Conservation (phyloP, 2,888 invertebrate genomes). For the Smittia aterrima region DNA sequence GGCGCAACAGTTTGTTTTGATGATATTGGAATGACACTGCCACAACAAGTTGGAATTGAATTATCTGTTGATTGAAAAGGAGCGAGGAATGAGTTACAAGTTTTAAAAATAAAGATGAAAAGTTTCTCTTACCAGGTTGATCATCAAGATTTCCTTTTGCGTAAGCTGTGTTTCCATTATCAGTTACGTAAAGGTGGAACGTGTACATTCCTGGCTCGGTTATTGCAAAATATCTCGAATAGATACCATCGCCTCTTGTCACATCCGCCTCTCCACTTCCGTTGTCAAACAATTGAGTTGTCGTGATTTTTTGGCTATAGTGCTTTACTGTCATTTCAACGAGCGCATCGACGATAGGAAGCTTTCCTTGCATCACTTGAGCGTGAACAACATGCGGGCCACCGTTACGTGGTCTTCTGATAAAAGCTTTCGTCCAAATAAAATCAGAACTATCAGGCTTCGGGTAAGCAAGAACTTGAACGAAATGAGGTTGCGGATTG, state of each 20-base stretch:
- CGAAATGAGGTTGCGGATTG: slow-evolving; percentile 61
- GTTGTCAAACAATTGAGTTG: slow-evolving; percentile 58
- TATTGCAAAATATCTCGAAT: slow-evolving; percentile 59
- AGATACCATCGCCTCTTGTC: slow-evolving; percentile 63
- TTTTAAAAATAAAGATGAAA: slow-evolving; percentile 40
- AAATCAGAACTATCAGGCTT: slow-evolving; percentile 48
- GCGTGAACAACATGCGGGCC: slow-evolving; percentile 57
- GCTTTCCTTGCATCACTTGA: slow-evolving; percentile 58
- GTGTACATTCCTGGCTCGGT: slow-evolving; percentile 56
- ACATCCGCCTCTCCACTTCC: slow-evolving; percentile 66
- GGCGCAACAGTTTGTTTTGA: slow-evolving; percentile 56
- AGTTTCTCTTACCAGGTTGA: neutral
- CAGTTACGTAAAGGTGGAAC: slow-evolving; percentile 56
- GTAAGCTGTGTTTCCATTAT: slow-evolving; percentile 59
- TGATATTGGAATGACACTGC: slow-evolving; percentile 55
- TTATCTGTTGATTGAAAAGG: neutral
- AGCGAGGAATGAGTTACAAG: no score
- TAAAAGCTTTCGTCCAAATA: slow-evolving; percentile 56
- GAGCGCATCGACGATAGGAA: slow-evolving; percentile 59
- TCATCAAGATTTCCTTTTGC: slow-evolving; percentile 1
- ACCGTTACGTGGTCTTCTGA: slow-evolving; percentile 49
- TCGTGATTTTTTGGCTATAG: neutral
- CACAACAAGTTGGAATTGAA: slow-evolving; percentile 56
- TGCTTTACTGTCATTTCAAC: slow-evolving; percentile 57
- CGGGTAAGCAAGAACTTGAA: slow-evolving; percentile 59